A percentile compares a stretch with the other conserved stretches of the same genome.
Evolutionary conservation across 2,113 vertebrate genomes (phyloP).

Genomic region (Phasianus colchicus): DNA sequence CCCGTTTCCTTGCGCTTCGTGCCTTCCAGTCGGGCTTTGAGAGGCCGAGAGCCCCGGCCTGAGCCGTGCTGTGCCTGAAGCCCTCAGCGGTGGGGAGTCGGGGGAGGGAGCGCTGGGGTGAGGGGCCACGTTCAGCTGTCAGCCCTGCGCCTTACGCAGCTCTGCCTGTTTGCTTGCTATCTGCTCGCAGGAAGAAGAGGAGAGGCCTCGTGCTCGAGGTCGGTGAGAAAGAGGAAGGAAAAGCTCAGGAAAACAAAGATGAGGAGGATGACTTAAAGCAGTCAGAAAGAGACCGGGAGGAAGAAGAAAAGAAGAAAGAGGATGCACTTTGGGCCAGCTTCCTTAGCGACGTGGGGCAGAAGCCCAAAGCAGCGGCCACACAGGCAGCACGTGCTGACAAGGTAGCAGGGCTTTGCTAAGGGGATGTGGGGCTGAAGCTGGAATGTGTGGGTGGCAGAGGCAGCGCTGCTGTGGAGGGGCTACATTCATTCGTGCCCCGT

Average conservation of each 20-base stretch:
- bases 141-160: no score
- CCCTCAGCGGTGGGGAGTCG: not conserved
- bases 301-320: constrained; percentile 84
- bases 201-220: constrained; percentile 76
- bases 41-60: not conserved
- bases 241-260: constrained; percentile 35
- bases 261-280: constrained; percentile 10
- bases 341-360: constrained; percentile 91
- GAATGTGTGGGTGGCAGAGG: fast-evolving
- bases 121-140: fast-evolving
- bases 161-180: not conserved
- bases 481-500: not conserved
- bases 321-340: constrained; percentile 98
- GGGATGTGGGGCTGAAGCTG: not conserved
- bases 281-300: constrained; percentile 11
- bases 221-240: constrained; percentile 48
- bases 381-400: not conserved
- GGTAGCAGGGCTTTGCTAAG: not conserved
- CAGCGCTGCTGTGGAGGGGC: not conserved
- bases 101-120: not conserved
- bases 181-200: constrained; percentile 85
- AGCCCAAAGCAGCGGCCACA: constrained; percentile 60
- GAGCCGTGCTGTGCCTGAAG: not conserved
- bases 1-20: not conserved
- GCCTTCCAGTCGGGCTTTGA: not conserved